Base-by-base conservation (phyloP, 2,888 invertebrate species). In the Rotaria socialis region DNA sequence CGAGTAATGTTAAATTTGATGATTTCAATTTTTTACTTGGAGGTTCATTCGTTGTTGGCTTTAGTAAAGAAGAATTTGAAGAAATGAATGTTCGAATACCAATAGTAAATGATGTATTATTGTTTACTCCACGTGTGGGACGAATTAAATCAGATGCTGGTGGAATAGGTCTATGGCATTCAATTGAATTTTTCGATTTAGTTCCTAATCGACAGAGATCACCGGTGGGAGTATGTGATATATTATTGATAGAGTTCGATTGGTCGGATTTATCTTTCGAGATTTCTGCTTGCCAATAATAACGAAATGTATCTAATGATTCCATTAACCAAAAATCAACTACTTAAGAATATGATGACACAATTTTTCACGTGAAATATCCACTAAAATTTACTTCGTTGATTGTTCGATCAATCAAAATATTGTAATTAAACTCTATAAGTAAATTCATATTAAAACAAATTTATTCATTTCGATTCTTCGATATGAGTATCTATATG, bases 71-170 rank as follows among this genome's bases (percentile, higher is more conserved):
- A 67, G 27, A 7, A 80, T 80, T 43, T n/a, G 43, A 22, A 14
- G 47, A 7, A n/a, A 11, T 24, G 35, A 80, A 80, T 47, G 80
- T 47, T 24, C 47, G 22, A 24, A 80, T 80, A 80, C 80, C 80
- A 80, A 80, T 80, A 1, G 80, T 80, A n/a, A 80, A 80, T 47
- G 80, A 80, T 24, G 80, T 11, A 47, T 47, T 43, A 43, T 43
- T 47, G 3, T 24, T 47, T 47, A 22, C 47, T n/a, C 0, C 0
- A 47, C 24, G 10, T n/a, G 24, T 19, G 19, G 67, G 67, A 35
- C 3, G 14, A 60, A 7, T 67, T 35, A 19, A 35, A 35, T 67
- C 35, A 35, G 67, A 27, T 27, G 35, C 0, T 16, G 14, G 67
- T 11, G 67, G 67, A 19, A 67, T 19, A 35, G 19, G 19, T 35